Percentiles rank a stretch among this genome's conserved stretches.
phyloP scores from a whole-genome alignment of 2,113 vertebrate species.

The Melanostigma gelatinosum region DNA sequence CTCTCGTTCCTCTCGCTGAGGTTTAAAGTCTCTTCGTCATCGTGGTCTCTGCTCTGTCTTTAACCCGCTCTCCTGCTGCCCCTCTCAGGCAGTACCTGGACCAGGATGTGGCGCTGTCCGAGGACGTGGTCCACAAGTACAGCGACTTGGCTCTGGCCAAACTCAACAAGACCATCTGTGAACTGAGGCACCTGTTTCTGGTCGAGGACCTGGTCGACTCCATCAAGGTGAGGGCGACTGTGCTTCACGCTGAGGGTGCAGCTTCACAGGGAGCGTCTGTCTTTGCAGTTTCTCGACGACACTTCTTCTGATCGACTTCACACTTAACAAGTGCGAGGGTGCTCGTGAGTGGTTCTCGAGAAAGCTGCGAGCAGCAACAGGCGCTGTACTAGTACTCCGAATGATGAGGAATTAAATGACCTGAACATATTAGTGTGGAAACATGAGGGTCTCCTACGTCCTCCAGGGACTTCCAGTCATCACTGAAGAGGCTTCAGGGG shows the following conservation, averaged over 20 bases:
- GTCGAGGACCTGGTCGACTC: constrained; percentile 98
- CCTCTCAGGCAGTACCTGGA: constrained; percentile 90
- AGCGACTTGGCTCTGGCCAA: constrained; percentile 87
- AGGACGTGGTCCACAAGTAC: constrained; percentile 92
- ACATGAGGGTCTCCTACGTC: not conserved
- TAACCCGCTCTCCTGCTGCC: not conserved
- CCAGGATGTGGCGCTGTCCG: constrained; percentile 88
- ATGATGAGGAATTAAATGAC: not conserved
- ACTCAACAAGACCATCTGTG: constrained; percentile 87
- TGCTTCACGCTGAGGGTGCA: not conserved
- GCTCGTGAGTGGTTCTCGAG: too few relatives aligned
- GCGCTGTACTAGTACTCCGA: too few relatives aligned
- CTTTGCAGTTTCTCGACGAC: too few relatives aligned
- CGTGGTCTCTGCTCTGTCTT: not conserved
- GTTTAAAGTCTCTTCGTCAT: not conserved
- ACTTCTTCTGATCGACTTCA: too few relatives aligned
- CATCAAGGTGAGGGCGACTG: constrained; percentile 88
- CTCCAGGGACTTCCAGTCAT: too few relatives aligned
- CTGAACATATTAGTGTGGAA: too few relatives aligned
- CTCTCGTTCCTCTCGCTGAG: not conserved
- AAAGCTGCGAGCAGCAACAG: too few relatives aligned
- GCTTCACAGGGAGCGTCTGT: too few relatives aligned
- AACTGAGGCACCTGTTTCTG: constrained; percentile 93
- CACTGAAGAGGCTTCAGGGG: not conserved
- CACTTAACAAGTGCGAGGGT: too few relatives aligned